phyloP scores from a whole-genome alignment of 2,888 invertebrate species.

The Hermaeophaga mercurialis region DNA sequence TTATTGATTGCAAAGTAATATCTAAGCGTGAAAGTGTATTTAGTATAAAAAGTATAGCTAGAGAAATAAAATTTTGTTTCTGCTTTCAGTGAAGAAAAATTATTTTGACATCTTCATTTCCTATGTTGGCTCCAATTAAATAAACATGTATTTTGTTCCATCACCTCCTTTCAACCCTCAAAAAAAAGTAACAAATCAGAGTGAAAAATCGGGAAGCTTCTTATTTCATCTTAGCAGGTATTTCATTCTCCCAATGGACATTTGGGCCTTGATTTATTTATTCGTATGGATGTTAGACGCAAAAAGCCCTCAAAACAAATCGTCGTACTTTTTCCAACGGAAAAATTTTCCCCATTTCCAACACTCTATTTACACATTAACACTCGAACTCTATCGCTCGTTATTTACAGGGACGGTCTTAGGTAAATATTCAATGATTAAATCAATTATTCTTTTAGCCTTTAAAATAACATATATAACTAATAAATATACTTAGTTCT shows the following conservation, averaged over 20 bases:
- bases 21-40: too few species aligned
- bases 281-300: conserved; percentile 8
- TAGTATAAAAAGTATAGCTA: too few species aligned
- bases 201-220: conserved; percentile 13
- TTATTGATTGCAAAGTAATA: too few species aligned
- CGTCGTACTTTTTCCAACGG: conserved; percentile 10
- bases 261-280: conserved; percentile 16
- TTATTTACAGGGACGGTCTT: background rate
- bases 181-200: conserved; percentile 8
- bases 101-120: background rate
- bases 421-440: too few species aligned
- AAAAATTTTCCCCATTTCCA: conserved; percentile 18
- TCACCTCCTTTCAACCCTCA: background rate
- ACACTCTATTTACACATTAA: conserved; percentile 23
- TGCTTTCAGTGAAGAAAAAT: too few species aligned
- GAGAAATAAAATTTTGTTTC: too few species aligned
- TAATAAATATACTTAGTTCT: too few species aligned
- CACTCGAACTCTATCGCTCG: conserved; percentile 2
- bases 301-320: conserved; percentile 20
- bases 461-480: too few species aligned
- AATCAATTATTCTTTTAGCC: too few species aligned
- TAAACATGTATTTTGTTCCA: background rate
- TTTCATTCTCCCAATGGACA: conserved; percentile 20
- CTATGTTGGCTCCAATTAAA: background rate
- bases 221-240: conserved; percentile 9